Evolutionary conservation across 2,113 vertebrate genomes (phyloP), one percentile per base, ranked within the genome.

Genomic region (Pionites leucogaster): DNA sequence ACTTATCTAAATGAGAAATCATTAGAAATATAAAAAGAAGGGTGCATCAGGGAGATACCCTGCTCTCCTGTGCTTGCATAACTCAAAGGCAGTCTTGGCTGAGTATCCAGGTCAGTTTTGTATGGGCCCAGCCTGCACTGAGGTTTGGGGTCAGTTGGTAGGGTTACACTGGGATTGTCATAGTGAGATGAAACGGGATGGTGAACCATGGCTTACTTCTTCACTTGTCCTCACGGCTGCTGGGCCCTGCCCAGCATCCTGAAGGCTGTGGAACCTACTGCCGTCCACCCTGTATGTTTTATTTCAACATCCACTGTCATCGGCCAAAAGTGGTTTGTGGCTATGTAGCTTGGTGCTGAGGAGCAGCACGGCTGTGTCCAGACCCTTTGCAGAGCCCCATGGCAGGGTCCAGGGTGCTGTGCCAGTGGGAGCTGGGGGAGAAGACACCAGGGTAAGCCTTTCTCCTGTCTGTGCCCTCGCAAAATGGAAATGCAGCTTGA

Each of bases 401-500:
- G 0, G 37, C 47, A 29, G 37, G 9, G 22, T 41, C 37, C 0
- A 0, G 31, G 35, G 57, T 49, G 28, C 62, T 22, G 24, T 25
- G 41, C 83, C 77, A 55, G 77, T 5, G 4, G 70, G 85, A 90
- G 63, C 41, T 41, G 44, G 31, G 64, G 17, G 27, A 90, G 82
- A 83, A 13, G 71, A 31, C 33, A 10, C 41, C 64, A 85, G 42
- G 68, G 86, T 4, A 6, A 90, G 77, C 69, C 44, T 93, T 90
- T 41, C 49, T 91, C 17, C 69, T 59, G 55, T 67, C 88, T 75
- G 41, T 81, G n/a, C 28, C 2, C 86, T 94, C 72, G 60, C 86
- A 94, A 91, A 94, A 92, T 83, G 79, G 94, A 90, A 93, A 91
- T 23, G 80, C 85, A 92, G 74, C 96, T 79, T 82, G 93, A 88